These are phyloP conservation scores for Gobionotothen gibberifrons DNA, from an alignment of 2,797 vertebrate species.

Conservation along the genomic window DNA sequence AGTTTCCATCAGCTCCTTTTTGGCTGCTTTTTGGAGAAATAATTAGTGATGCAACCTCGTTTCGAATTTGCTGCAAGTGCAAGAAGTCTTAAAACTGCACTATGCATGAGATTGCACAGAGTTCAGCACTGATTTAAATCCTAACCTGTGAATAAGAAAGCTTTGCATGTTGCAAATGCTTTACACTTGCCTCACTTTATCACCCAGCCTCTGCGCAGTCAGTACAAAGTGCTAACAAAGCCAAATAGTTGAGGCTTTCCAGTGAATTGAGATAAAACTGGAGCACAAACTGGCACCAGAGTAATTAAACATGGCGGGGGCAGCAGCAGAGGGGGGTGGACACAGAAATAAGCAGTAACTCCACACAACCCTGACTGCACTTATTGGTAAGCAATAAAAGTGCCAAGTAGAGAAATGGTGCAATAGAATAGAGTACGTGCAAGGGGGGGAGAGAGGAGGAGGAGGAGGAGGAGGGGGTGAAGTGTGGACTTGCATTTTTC, in stretches of 20 bases:
- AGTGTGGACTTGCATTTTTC: constrained; percentile 61
- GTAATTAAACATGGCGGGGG: constrained; percentile 75
- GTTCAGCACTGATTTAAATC: neutral
- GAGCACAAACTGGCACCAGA: constrained; percentile 77
- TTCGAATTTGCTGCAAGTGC: constrained; percentile 51
- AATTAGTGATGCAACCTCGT: constrained; percentile 63
- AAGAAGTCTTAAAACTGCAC: constrained; percentile 7
- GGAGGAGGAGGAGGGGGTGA: constrained; percentile 2
- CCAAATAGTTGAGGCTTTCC: constrained; percentile 81
- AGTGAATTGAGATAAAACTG: constrained; percentile 84
- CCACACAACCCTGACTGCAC: constrained; percentile 61
- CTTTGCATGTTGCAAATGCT: constrained; percentile 51
- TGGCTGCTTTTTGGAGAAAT: constrained; percentile 43
- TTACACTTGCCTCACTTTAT: constrained; percentile 69
- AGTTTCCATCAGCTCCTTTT: constrained; percentile 72
- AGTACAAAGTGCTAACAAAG: constrained; percentile 46
- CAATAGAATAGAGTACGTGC: constrained; percentile 47
- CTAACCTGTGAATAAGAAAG: constrained; percentile 20
- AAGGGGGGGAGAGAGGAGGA: neutral
- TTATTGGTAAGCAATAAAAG: constrained; percentile 74
- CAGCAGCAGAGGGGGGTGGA: constrained; percentile 4
- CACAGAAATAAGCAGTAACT: constrained; percentile 62
- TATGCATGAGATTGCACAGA: constrained; percentile 19
- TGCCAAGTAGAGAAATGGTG: constrained; percentile 54
- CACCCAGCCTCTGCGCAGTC: constrained; percentile 45